Evolutionary conservation across 2,888 invertebrate genomes (phyloP), one percentile per base, ranked within the genome.

Genomic region (Cetonia aurata): DNA sequence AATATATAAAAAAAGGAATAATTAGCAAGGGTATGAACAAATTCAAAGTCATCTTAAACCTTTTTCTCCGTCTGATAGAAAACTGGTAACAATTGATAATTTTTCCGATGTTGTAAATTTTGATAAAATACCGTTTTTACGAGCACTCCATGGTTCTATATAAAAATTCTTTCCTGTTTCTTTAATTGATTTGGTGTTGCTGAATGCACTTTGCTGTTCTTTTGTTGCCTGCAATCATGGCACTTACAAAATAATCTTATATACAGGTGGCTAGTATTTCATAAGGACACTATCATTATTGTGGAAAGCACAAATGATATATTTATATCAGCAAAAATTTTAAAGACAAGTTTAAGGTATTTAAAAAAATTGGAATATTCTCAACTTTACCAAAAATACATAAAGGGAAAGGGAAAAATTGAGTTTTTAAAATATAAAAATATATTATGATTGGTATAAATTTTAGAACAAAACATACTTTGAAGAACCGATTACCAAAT

Each of bases 51-150:
- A n/a, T 68, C 17, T 72, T 78, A 75, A 86, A 93, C 93, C 90
- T 88, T 93, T 93, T 82, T 94, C 93, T 73, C 92, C 92, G 70
- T 93, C 93, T 4, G 92, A 89, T 56, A 96, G 85, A 81, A 94
- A 96, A 82, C 96, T 96, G 50, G 96, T 96, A 1, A 95, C 90
- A 75, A 98, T 95, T 0, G 95, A 94, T 33, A 99, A 85, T 82
- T 96, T 96, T 84, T 98, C 97, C 10, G 94, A 95, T 66, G 98
- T 98, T 41, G 96, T 98, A 80, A 93, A 98, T 83, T 94, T 94
- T 76, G 90, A 92, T 10, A 98, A 87, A 80, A 99, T 96, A n/a
- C 87, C 87, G 55, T 89, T 82, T 75, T 93, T 91, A 78, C 92
- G 91, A 0, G 88, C 84, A 74, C 87, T 88, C 98, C 98, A 99